A percentile compares a stretch with the other conserved stretches of the same genome.
Conservation (phyloP, 2,888 invertebrate species). For the Drosophila nigricruria region DNA sequence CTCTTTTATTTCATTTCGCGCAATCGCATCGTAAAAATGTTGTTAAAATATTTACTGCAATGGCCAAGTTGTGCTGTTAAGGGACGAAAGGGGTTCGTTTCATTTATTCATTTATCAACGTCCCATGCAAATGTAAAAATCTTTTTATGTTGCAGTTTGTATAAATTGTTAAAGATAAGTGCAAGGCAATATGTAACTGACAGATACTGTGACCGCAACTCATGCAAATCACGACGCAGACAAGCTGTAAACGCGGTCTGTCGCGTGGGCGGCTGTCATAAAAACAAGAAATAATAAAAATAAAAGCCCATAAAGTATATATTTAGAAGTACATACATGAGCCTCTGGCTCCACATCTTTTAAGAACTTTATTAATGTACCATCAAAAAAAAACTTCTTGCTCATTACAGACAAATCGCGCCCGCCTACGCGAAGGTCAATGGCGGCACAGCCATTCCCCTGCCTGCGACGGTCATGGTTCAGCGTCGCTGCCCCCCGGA, state of each 20-base stretch:
- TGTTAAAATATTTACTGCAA: constrained; percentile 63
- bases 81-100: constrained; percentile 60
- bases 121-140: constrained; percentile 38
- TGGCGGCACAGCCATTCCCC: constrained; percentile 91
- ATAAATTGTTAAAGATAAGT: constrained; percentile 42
- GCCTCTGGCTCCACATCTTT: not conserved
- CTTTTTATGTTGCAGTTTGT: constrained; percentile 48
- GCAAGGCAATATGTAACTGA: constrained; percentile 51
- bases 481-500: constrained; percentile 92
- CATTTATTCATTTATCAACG: constrained; percentile 71
- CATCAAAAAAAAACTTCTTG: constrained; percentile 47
- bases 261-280: constrained; percentile 52
- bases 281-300: constrained; percentile 18
- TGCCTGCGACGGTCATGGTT: constrained; percentile 92
- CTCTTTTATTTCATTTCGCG: constrained; percentile 44
- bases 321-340: constrained; percentile 13
- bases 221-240: constrained; percentile 62
- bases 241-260: constrained; percentile 39
- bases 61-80: constrained; percentile 23
- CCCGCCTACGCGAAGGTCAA: constrained; percentile 87
- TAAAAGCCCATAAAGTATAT: constrained; percentile 25
- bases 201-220: constrained; percentile 50
- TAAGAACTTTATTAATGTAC: constrained; percentile 10
- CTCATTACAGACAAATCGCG: constrained; percentile 88
- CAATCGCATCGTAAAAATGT: constrained; percentile 64